Percentiles rank a stretch among this genome's conserved stretches.
These are phyloP conservation scores for Vanessa tameamea DNA, from an alignment of 1,140 invertebrate genomes.

Conservation along the genomic window DNA sequence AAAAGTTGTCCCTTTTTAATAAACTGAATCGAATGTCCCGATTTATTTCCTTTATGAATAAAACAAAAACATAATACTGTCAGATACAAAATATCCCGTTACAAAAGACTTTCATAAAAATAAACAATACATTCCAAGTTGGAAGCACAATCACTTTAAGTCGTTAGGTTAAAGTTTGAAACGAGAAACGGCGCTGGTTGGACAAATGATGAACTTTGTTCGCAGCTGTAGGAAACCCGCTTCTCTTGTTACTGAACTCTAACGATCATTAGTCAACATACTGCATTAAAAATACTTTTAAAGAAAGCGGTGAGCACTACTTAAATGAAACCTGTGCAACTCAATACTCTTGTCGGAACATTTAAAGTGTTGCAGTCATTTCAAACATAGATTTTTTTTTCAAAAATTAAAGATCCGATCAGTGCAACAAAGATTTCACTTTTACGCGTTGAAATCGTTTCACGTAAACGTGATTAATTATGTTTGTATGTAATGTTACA, in stretches of 20 bases:
- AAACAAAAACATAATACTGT: neutral
- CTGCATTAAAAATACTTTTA: constrained; percentile 6
- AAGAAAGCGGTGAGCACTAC: neutral
- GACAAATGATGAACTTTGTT: constrained; percentile 20
- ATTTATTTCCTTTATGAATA: neutral
- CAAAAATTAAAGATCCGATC: no score
- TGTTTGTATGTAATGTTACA: no score
- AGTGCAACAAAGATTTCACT: no score
- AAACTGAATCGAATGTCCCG: no score
- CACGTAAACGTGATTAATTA: no score
- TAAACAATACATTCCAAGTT: constrained; percentile 12
- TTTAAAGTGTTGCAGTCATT: no score
- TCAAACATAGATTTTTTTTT: no score
- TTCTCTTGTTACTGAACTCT: constrained; percentile 17
- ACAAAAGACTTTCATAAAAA: neutral
- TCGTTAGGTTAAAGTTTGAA: constrained; percentile 18
- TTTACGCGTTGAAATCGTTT: no score
- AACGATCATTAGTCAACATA: constrained; percentile 26
- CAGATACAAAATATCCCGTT: neutral
- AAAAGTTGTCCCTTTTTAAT: no score
- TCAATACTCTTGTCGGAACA: no score
- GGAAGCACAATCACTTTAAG: constrained; percentile 13
- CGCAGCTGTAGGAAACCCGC: constrained; percentile 2
- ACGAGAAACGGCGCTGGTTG: constrained; percentile 1
- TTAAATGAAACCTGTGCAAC: no score